Evolutionary conservation across 2,113 vertebrate genomes (phyloP), one percentile per base, ranked within the genome.

Genomic region (Otis tarda): DNA sequence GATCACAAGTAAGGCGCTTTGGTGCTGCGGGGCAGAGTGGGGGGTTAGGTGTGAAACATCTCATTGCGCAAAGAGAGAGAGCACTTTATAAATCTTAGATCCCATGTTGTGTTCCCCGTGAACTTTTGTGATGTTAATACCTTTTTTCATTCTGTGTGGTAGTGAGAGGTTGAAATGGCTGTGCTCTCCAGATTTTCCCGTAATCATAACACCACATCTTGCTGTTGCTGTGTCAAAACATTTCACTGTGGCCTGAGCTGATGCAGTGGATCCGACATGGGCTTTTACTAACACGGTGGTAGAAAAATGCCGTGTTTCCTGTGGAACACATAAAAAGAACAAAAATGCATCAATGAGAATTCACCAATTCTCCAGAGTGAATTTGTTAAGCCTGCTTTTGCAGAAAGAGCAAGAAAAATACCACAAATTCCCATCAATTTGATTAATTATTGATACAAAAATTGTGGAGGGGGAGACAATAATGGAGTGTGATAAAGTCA

Each of bases 1-100:
- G 99, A 95, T 96, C 90, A 93, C 98, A 99, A 92, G 99, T 99
- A 97, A 97, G 98, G 84, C 27, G 50, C n/a, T 76, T 35, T 85
- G 41, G 70, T 74, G 22, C 19, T 68, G 57, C 20, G 53, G 53
- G 41, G 33, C 41, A 55, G 79, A 21, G 65, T 4, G 0, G 11
- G 41, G 41, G 10, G 4, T 56, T 50, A 35, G n/a, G 45, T 56
- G 45, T 2, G 4, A 60, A 86, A 31, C 70, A 31, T 49, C 65
- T 43, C 43, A 7, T 10, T 61, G n/a, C 67, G 76, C 50, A 63
- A 12, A 43, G 39, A 63, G 21, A 14, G 33, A 17, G 7, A 68
- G 31, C 28, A 27, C 41, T n/a, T 64, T 8, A 1, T 22, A 81
- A 43, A 57, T 28, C 49, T 45, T 41, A 30, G 69, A 45, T 17